Percentiles rank a stretch among this genome's conserved stretches.
Conservation (phyloP, 2,797 vertebrate species). For the Crenichthys baileyi region DNA sequence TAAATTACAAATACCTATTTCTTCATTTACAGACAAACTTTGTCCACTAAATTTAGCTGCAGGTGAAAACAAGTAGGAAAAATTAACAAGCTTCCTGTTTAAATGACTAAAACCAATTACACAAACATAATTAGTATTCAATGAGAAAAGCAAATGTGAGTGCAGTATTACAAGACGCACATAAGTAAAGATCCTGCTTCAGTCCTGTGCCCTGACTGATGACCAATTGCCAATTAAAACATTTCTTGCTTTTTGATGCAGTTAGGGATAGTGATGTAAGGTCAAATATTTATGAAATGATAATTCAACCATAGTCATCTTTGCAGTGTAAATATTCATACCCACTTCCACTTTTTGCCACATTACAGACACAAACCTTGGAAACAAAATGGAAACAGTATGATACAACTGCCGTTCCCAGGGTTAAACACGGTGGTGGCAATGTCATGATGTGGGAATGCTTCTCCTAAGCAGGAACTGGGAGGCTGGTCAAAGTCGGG, state of each 20-base stretch:
- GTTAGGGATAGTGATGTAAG: background rate
- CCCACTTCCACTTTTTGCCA: background rate
- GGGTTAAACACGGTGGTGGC: background rate
- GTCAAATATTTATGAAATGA: constrained; percentile 8
- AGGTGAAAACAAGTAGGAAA: constrained; percentile 54
- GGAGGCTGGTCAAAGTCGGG: background rate
- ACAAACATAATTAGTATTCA: constrained; percentile 68
- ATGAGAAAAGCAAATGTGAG: constrained; percentile 41
- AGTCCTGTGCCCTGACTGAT: background rate
- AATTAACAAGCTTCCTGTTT: constrained; percentile 65
- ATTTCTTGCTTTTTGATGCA: background rate
- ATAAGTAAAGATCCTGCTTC: constrained; percentile 21
- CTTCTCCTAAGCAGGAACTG: background rate
- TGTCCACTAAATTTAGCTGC: constrained; percentile 67
- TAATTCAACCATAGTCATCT: background rate
- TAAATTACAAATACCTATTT: constrained; percentile 53
- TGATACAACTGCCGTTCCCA: background rate
- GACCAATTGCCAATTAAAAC: background rate
- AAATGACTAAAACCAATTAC: constrained; percentile 69
- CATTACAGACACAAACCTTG: background rate
- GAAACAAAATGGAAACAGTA: background rate
- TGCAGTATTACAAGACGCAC: constrained; percentile 20
- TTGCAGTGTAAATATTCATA: background rate
- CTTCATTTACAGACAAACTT: constrained; percentile 58
- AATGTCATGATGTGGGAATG: background rate